A percentile compares a stretch with the other conserved stretches of the same genome.
Conservation (phyloP, 2,113 vertebrate species). For the Rhabdornis inornatus region DNA sequence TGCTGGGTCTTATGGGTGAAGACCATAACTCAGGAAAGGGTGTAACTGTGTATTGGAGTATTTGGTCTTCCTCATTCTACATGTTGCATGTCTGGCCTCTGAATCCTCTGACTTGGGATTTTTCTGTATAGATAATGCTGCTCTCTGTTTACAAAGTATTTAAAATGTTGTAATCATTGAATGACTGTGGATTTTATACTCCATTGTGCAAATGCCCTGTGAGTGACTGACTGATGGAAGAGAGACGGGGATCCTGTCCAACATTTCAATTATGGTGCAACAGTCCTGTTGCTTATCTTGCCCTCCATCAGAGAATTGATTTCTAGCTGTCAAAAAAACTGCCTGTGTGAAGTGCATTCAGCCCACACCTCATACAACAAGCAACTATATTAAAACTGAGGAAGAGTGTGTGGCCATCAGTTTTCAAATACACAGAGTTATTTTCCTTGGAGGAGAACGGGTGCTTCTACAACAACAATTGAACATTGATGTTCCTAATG, state of each 20-base stretch:
- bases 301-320: not conserved
- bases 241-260: not conserved
- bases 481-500: not conserved
- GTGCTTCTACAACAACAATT: not conserved
- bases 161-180: not conserved
- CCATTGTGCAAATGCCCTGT: not conserved
- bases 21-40: not conserved
- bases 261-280: not conserved
- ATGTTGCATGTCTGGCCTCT: not conserved
- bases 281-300: not conserved
- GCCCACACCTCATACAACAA: not conserved
- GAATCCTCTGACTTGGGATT: not conserved
- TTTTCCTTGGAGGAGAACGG: not conserved
- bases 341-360: not conserved
- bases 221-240: not conserved
- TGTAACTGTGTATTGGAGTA: not conserved
- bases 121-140: not conserved
- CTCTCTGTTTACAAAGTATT: not conserved
- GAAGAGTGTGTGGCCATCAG: not conserved
- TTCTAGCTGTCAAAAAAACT: not conserved
- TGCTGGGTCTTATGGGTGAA: not conserved
- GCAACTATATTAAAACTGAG: not conserved
- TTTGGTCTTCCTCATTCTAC: not conserved
- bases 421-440: not conserved
- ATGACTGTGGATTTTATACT: not conserved